These are phyloP conservation scores for Actinernus sp. DNA, from an alignment of 92 coral and sea anemone genomes.

Conservation along the genomic window DNA sequence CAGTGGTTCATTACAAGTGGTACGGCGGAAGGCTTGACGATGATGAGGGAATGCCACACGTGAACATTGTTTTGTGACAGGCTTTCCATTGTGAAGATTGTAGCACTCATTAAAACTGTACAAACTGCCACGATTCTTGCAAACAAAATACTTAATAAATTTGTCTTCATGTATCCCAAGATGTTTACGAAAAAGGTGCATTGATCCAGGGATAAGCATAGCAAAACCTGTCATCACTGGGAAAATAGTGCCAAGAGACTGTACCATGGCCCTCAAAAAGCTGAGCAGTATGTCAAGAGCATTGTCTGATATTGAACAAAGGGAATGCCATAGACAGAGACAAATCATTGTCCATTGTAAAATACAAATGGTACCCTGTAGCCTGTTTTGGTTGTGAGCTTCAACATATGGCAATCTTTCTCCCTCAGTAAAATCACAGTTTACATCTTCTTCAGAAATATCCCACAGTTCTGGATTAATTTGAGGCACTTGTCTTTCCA, in stretches of 20 bases:
- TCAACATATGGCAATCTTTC: no score
- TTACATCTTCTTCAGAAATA: no score
- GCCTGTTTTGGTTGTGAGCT: no score
- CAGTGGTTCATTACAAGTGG: conserved; percentile 33
- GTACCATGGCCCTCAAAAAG: conserved; percentile 38
- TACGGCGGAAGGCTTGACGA: conserved; percentile 23
- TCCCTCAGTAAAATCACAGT: no score
- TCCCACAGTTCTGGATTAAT: no score
- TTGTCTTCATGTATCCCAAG: conserved; percentile 17
- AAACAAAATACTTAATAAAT: conserved; percentile 24
- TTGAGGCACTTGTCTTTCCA: no score
- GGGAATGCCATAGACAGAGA: conserved; percentile 73
- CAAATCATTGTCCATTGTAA: conserved; percentile 47
- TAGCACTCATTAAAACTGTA: conserved; percentile 26
- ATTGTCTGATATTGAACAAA: conserved; percentile 75
- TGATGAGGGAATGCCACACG: conserved; percentile 20
- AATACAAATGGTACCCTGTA: no score
- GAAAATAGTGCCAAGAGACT: conserved; percentile 35
- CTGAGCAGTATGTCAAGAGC: conserved; percentile 58
- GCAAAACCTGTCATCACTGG: conserved; percentile 48
- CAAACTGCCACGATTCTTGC: conserved; percentile 12
- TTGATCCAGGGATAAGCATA: conserved; percentile 2
- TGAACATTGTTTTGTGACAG: conserved; percentile 13
- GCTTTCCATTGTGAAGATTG: conserved; percentile 14
- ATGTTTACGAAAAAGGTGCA: conserved; percentile 3